Percentiles rank a stretch among this genome's conserved stretches.
Conservation (phyloP, 2,113 vertebrate genomes). For the Gymnocephalus cernua region DNA sequence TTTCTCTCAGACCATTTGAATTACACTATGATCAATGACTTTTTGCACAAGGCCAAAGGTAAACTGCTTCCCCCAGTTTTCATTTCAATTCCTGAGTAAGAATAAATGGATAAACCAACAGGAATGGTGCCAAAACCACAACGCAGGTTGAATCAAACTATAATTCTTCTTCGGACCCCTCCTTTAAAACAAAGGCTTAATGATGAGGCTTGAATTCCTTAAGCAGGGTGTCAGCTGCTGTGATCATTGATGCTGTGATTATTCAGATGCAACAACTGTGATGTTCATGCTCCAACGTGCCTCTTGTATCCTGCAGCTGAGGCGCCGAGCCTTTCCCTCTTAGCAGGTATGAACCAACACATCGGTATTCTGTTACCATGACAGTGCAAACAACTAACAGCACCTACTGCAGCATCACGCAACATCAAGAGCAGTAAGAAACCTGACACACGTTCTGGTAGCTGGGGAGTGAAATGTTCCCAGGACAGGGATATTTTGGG, state of each 20-base stretch:
- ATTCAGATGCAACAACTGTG: slow-evolving; percentile 20
- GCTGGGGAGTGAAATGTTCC: neutral
- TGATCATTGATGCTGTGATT: slow-evolving; percentile 1
- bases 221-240: slow-evolving; percentile 13
- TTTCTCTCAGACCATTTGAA: too few relatives aligned
- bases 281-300: slow-evolving; percentile 54
- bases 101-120: neutral
- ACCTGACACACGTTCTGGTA: too few relatives aligned
- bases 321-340: slow-evolving; percentile 33
- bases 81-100: neutral
- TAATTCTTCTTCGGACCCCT: slow-evolving; percentile 12
- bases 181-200: neutral
- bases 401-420: neutral
- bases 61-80: too few relatives aligned
- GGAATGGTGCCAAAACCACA: neutral
- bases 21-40: too few relatives aligned
- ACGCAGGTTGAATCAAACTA: neutral
- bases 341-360: slow-evolving; percentile 28
- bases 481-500: neutral
- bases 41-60: too few relatives aligned
- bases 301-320: neutral
- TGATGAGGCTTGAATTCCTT: slow-evolving; percentile 13
- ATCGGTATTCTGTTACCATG: slow-evolving; percentile 37
- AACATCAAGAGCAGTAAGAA: neutral
- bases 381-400: neutral